These are phyloP conservation scores for Leptopterna dolabrata DNA, from an alignment of 2,888 invertebrate species.

Conservation along the genomic window DNA sequence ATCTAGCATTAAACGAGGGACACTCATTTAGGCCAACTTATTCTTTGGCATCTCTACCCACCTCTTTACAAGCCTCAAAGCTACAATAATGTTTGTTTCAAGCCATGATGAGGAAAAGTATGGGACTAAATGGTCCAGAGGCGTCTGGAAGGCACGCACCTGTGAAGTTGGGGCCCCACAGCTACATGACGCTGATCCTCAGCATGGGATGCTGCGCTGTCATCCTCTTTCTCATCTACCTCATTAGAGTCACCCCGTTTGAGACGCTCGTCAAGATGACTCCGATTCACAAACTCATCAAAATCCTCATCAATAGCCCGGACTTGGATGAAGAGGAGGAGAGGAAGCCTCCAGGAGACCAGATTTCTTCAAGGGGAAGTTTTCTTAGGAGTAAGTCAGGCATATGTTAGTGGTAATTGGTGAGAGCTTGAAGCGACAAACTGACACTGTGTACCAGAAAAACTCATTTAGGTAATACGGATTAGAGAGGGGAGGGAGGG, in stretches of 20 bases:
- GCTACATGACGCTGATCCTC: neutral
- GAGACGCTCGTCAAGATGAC: neutral
- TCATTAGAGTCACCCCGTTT: neutral
- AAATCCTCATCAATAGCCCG: neutral
- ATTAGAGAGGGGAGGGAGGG: too few relatives aligned
- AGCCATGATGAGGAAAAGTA: neutral
- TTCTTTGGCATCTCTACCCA: too few relatives aligned
- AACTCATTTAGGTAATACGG: neutral
- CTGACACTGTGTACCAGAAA: neutral
- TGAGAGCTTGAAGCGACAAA: neutral
- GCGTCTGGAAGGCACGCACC: neutral
- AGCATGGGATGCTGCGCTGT: neutral
- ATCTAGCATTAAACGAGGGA: too few relatives aligned
- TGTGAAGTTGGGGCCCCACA: conserved; percentile 13
- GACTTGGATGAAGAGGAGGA: neutral
- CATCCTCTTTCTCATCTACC: neutral
- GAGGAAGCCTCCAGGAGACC: neutral
- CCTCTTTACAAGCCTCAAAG: too few relatives aligned
- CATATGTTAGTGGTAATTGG: neutral
- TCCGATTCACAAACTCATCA: neutral
- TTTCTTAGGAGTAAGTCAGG: neutral
- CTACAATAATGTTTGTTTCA: neutral
- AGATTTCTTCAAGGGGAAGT: neutral
- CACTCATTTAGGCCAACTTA: too few relatives aligned
- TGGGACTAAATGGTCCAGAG: neutral